These are phyloP conservation scores for Coelopa frigida DNA, from an alignment of 1,140 invertebrate genomes.

Conservation along the genomic window DNA sequence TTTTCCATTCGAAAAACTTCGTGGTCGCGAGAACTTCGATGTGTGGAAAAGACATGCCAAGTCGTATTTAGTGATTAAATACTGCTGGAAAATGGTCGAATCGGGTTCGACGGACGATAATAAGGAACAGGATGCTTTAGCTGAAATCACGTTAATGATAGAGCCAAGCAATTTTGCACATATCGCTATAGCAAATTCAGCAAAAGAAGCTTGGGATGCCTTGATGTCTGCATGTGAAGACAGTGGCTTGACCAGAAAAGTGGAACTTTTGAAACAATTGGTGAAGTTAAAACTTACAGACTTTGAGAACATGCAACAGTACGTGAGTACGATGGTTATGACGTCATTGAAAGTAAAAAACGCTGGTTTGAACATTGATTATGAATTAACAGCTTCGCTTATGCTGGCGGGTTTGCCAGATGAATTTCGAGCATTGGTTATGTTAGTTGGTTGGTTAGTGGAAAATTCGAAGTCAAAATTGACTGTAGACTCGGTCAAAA, in stretches of 20 bases:
- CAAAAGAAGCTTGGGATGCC: conserved; percentile 8
- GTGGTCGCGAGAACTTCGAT: conserved; percentile 10
- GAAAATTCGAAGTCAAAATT: conserved; percentile 23
- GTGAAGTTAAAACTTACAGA: conserved; percentile 12
- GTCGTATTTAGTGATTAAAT: too few species aligned
- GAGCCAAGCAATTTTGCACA: conserved; percentile 10
- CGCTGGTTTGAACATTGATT: conserved; percentile 11
- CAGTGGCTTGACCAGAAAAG: conserved; percentile 13
- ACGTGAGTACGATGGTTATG: conserved; percentile 10
- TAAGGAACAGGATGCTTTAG: not conserved
- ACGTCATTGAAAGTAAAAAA: conserved; percentile 13
- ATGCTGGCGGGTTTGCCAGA: conserved; percentile 11
- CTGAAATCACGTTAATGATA: conserved; percentile 8
- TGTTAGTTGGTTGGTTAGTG: too few species aligned
- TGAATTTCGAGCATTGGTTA: conserved; percentile 8
- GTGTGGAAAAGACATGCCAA: too few species aligned
- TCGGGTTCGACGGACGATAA: not conserved
- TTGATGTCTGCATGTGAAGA: conserved; percentile 9
- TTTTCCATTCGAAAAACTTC: conserved; percentile 8
- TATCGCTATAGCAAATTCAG: conserved; percentile 3
- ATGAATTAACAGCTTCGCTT: conserved; percentile 12
- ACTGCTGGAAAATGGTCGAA: too few species aligned
- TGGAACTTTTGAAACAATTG: conserved; percentile 12
- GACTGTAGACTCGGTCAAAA: conserved; percentile 30
- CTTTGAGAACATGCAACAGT: conserved; percentile 5